These are phyloP conservation scores for Nixonia krombeini DNA, from an alignment of 1,140 invertebrate species.

Conservation along the genomic window DNA sequence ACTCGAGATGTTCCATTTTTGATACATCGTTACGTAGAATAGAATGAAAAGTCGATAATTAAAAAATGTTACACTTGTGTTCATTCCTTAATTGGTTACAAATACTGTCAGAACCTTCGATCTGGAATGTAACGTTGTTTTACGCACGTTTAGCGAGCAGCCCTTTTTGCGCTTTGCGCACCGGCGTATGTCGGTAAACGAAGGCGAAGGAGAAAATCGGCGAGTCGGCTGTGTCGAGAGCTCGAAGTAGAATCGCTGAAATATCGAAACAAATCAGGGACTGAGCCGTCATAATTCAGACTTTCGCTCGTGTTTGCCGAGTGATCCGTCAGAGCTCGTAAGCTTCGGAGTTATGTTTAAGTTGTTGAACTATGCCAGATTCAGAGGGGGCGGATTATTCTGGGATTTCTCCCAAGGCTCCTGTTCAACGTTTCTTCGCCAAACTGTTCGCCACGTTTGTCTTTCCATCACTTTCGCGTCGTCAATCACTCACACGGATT, in stretches of 20 bases:
- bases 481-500: constrained; percentile 22
- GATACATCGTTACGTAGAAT: no score
- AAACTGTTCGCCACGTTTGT: constrained; percentile 34
- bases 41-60: no score
- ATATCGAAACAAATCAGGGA: constrained; percentile 71
- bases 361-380: constrained; percentile 67
- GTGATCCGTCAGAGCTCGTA: constrained; percentile 66
- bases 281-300: constrained; percentile 68
- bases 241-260: constrained; percentile 62
- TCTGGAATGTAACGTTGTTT: no score
- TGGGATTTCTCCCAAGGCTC: constrained; percentile 54
- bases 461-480: constrained; percentile 32
- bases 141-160: no score
- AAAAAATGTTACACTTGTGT: no score
- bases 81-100: no score
- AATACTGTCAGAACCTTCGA: no score
- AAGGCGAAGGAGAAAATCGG: constrained; percentile 47
- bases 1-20: no score
- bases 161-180: no score
- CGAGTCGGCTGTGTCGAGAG: constrained; percentile 23
- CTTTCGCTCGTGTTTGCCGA: constrained; percentile 66
- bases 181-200: constrained; percentile 27
- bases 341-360: constrained; percentile 71
- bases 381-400: constrained; percentile 60
- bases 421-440: constrained; percentile 4